Conservation (phyloP, 2,113 vertebrate genomes). For the Bos indicus region DNA sequence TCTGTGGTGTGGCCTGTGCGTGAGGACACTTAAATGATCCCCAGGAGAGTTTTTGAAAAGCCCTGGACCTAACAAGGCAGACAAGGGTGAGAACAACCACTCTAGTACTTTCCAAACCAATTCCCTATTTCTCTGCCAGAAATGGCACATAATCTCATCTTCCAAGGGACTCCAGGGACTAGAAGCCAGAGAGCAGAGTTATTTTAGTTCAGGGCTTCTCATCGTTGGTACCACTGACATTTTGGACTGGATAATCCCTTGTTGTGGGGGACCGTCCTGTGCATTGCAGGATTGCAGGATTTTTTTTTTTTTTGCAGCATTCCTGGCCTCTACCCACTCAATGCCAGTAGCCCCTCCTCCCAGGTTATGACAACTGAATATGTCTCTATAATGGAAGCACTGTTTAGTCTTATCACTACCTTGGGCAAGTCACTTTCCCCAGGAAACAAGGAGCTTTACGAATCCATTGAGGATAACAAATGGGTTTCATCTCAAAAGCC, state of each 20-base stretch:
- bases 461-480: not conserved
- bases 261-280: not conserved
- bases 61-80: not conserved
- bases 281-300: not conserved
- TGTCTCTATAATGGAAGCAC: not conserved
- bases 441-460: not conserved
- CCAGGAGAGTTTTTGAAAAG: not conserved
- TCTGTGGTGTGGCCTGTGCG: not conserved
- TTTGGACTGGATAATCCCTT: not conserved
- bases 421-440: not conserved
- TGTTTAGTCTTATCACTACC: not conserved
- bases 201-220: not conserved
- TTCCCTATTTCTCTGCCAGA: not conserved
- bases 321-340: not conserved
- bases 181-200: not conserved
- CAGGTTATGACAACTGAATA: not conserved
- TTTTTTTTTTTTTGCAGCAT: not conserved
- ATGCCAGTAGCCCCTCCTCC: not conserved
- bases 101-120: not conserved
- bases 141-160: not conserved
- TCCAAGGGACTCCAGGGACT: not conserved
- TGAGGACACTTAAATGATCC: not conserved
- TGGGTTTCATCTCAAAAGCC: not conserved
- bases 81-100: not conserved
- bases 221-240: not conserved